Percentiles rank a stretch among this genome's conserved stretches.
Evolutionary conservation across 2,113 vertebrate species (phyloP).

Genomic region (Chionomys nivalis): DNA sequence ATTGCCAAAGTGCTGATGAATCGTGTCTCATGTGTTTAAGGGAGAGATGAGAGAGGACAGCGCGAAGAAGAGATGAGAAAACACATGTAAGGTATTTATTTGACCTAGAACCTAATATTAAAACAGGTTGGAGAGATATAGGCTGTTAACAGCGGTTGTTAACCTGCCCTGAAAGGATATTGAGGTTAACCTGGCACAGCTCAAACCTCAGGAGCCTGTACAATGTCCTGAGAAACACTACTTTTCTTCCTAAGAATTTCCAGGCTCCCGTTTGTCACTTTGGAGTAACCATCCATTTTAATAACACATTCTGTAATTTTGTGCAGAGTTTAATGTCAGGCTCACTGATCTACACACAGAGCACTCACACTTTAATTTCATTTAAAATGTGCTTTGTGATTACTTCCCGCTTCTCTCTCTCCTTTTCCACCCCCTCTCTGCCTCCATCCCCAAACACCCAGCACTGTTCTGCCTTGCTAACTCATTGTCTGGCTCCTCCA

Average conservation of each 20-base stretch:
- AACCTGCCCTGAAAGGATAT: neutral
- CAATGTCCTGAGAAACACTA: conserved; percentile 5
- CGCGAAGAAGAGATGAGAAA: neutral
- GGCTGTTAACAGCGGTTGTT: conserved; percentile 3
- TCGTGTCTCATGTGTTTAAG: neutral
- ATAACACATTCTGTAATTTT: conserved; percentile 53
- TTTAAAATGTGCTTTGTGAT: neutral
- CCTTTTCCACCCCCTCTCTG: neutral
- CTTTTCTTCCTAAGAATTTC: conserved; percentile 27
- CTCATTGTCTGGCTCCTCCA: neutral
- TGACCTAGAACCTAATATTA: neutral
- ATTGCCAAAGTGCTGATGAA: conserved; percentile 12
- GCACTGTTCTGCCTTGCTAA: neutral
- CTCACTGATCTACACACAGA: neutral
- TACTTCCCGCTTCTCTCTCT: neutral
- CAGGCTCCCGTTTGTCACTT: neutral
- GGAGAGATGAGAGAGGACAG: neutral
- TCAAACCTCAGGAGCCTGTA: neutral
- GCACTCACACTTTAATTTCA: neutral
- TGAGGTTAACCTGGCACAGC: neutral
- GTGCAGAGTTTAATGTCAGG: neutral
- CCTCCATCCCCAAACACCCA: neutral
- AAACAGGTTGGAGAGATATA: conserved; percentile 10
- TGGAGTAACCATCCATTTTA: conserved; percentile 37
- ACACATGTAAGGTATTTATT: neutral